Base-by-base conservation (phyloP, 53 echinoderm and acorn worm genomes). In the Mesocentrotus franciscanus region DNA sequence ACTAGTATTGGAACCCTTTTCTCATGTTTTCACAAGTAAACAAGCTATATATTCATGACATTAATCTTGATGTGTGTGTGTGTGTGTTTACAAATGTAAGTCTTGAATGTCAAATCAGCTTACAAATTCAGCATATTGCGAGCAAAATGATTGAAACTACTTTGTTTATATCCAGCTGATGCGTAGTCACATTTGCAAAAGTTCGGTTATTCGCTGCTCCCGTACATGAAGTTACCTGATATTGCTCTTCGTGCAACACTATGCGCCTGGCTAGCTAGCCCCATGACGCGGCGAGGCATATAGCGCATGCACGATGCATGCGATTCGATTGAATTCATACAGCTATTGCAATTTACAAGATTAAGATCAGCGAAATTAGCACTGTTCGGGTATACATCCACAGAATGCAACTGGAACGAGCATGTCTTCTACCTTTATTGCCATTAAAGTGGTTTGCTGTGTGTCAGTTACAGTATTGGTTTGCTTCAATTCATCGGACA, bases 401-500 rank as follows among this genome's bases (percentile, higher is more conserved):
- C 27, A 90, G 58, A 60, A 90, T 90, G 90, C 26, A 4, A 90
- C 11, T 59, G 20, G 30, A 90, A 30, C 90, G 58, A 90, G 60
- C 58, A 90, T 90, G 90, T 59, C 15, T 58, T 29, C 60, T 11
- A 15, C 58, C 60, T 90, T 90, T 36, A 29, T 34, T 60, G 90
- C 60, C 8, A 90, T 59, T 58, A 90, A 60, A 60, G 20, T 97
- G 97, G 97, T 93, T 97, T 89, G 89, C 70, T 78, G 92, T 98
- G 92, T 96, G 95, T 90, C 96, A 97, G 58, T 97, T 96, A 92
- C 94, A 96, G 60, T 96, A 90, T 60, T 96, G 97, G 96, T 98
- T 98, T 95, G 95, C 97, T 18, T 89, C 91, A 89, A 98, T 98
- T 92, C 96, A 95, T 68, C 92, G 96, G 92, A 97, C 95, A 84